Evolutionary conservation across 1,140 invertebrate genomes (phyloP), one percentile per base, ranked within the genome.

Genomic region (Streblospio benedicti): DNA sequence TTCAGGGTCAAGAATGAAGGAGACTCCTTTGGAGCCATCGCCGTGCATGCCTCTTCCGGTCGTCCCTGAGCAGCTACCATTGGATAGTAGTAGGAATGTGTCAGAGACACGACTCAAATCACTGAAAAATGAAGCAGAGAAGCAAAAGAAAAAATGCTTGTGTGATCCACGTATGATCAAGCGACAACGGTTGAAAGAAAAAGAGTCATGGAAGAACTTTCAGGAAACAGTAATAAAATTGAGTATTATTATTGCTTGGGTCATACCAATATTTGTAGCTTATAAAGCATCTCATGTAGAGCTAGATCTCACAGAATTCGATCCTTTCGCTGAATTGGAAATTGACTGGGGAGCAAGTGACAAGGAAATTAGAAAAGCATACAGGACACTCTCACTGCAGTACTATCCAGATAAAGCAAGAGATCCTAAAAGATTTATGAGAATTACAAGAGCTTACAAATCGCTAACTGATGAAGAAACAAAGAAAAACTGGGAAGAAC

Each of bases 361-460:
- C 73, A 79, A 82, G 44, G 91, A 95, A 75, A 93, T 99, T 49
- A 98, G 96, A 76, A 94, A 89, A 79, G 89, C 91, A 50, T 99
- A 99, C 76, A 85, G 91, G 59, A 90, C 92, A 76, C 82, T 96
- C 23, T 96, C 93, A 57, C 81, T 96, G 60, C 86, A 93, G 66
- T 85, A 91, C 65, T 96, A 99, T 87, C 96, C 96, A 59, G 96
- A 99, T 78, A 95, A 96, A 63, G 93, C 92, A 68, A 96, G 95
- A 71, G 87, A 98, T 85, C 90, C 94, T 72, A 93, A 93, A 76
- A 87, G 88, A 53, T 99, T 99, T 76, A 95, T 98, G 89, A 92
- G 86, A 80, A 83, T 99, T 59, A 93, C 93, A 18, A 99, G 99
- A 85, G 96, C 95, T 76, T 87, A 91, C 70, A 78, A 81, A 59